A percentile compares a stretch with the other conserved stretches of the same genome.
Conservation (phyloP, 2,113 vertebrate species). For the Prionailurus bengalensis region DNA sequence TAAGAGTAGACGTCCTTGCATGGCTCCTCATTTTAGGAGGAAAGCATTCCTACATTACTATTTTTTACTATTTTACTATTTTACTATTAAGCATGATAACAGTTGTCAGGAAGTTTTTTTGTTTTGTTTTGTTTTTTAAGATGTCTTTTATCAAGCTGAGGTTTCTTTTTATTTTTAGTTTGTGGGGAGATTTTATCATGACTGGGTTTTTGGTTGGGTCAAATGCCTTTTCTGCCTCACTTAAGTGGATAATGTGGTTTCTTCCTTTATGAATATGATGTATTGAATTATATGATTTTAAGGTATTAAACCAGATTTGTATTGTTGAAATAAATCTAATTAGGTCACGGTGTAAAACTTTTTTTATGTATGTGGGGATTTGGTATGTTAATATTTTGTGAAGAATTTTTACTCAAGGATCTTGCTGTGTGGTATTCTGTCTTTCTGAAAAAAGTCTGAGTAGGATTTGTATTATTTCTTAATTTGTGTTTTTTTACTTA, state of each 20-base stretch:
- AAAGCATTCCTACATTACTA: background rate
- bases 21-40: background rate
- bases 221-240: background rate
- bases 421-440: background rate
- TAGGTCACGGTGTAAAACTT: background rate
- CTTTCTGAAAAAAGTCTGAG: background rate
- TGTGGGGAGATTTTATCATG: background rate
- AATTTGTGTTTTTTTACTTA: background rate
- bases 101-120: background rate
- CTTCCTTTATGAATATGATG: background rate
- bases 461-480: background rate
- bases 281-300: background rate
- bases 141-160: background rate
- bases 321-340: background rate
- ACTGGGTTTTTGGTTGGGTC: background rate
- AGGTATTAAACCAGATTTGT: background rate
- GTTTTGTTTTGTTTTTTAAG: background rate
- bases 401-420: background rate
- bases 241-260: background rate
- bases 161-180: background rate
- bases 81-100: background rate
- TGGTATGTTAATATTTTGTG: background rate
- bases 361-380: background rate
- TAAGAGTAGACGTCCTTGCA: background rate
- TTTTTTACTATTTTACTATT: background rate